Evolutionary conservation across 1,140 invertebrate species (phyloP).

Genomic region (Micrasema longulum): DNA sequence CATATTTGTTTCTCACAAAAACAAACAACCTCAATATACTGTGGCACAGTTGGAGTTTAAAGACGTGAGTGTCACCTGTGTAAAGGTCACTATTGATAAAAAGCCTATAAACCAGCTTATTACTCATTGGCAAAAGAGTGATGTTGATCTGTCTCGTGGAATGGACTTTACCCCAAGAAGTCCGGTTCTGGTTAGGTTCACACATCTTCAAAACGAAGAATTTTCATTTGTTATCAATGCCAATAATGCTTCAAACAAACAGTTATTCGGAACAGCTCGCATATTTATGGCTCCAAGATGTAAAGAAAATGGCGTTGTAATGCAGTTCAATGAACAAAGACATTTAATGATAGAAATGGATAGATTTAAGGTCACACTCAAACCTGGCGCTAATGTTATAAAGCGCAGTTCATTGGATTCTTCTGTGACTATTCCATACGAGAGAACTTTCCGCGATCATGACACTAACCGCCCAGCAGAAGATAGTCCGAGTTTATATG

Average conservation of each 20-base stretch:
- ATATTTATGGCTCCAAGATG: constrained; percentile 72
- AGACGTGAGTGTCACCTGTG: constrained; percentile 69
- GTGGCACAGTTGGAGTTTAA: constrained; percentile 68
- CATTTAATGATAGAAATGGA: constrained; percentile 71
- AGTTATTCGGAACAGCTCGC: constrained; percentile 67
- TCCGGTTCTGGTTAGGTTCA: constrained; percentile 75
- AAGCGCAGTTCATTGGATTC: constrained; percentile 69
- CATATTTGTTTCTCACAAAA: constrained; percentile 72
- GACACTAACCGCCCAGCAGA: constrained; percentile 59
- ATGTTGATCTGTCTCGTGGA: constrained; percentile 78
- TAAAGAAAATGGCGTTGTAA: constrained; percentile 67
- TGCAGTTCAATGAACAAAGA: constrained; percentile 68
- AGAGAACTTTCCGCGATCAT: constrained; percentile 73
- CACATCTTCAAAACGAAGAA: constrained; percentile 79
- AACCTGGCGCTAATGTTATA: constrained; percentile 69
- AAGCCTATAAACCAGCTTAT: constrained; percentile 67
- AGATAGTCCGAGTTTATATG: constrained; percentile 55
- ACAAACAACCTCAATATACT: constrained; percentile 73
- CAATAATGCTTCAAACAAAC: constrained; percentile 68
- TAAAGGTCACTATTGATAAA: constrained; percentile 65
- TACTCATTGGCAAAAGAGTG: constrained; percentile 82
- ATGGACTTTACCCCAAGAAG: constrained; percentile 81
- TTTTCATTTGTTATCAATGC: constrained; percentile 76
- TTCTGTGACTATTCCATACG: constrained; percentile 75
- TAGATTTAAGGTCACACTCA: constrained; percentile 69